These are phyloP conservation scores for Anoncus sp. DNA, from an alignment of 2,888 invertebrate genomes.

Conservation along the genomic window DNA sequence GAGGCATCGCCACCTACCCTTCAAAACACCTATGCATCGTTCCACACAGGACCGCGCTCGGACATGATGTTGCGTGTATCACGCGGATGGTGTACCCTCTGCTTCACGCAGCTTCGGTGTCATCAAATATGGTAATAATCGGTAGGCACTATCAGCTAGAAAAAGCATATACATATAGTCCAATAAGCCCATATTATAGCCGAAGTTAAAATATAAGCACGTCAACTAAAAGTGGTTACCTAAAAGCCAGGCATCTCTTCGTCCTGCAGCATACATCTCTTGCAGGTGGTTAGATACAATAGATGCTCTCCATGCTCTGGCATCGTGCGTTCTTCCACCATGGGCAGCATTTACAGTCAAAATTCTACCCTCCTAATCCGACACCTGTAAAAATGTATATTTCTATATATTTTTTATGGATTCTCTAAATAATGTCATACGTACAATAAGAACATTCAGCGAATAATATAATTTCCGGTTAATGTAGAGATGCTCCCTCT, in stretches of 20 bases:
- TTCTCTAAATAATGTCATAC: constrained; percentile 3
- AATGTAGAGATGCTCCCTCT: neutral
- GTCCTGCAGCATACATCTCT: neutral
- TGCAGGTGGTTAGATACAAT: constrained; percentile 1
- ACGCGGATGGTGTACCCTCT: neutral
- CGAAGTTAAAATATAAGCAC: too few relatives aligned
- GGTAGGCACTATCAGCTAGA: constrained; percentile 21
- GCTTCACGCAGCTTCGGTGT: constrained; percentile 26
- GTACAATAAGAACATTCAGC: constrained; percentile 38
- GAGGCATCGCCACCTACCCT: constrained; percentile 45
- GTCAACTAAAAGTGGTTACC: too few relatives aligned
- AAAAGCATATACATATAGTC: too few relatives aligned
- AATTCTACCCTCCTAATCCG: constrained; percentile 45
- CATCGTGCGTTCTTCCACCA: constrained; percentile 50
- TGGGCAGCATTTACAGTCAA: constrained; percentile 45
- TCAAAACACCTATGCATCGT: constrained; percentile 35
- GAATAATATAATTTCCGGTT: constrained; percentile 38
- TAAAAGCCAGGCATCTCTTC: neutral
- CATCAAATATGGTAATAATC: constrained; percentile 33
- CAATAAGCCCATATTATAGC: too few relatives aligned
- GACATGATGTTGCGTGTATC: constrained; percentile 18
- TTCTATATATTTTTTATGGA: neutral
- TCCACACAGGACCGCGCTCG: constrained; percentile 23
- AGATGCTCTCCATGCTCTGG: constrained; percentile 41
- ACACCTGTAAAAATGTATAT: constrained; percentile 32